Percentiles rank a stretch among this genome's conserved stretches.
These are phyloP conservation scores for Poeciliopsis paucimaculata DNA, from an alignment of 2,797 vertebrate genomes.

Conservation along the genomic window DNA sequence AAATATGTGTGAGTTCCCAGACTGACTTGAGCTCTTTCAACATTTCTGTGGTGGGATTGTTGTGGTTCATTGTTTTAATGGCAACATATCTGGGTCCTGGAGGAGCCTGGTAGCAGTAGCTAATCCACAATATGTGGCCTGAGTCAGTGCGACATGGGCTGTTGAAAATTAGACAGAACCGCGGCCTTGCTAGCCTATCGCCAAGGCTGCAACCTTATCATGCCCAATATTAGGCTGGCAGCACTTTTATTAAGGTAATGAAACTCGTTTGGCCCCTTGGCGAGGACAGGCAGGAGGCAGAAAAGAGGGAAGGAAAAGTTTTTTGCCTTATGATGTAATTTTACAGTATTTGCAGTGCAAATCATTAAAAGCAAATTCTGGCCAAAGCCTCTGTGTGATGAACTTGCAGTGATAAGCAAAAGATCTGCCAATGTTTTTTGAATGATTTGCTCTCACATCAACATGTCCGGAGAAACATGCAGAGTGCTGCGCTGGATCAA, in stretches of 20 bases:
- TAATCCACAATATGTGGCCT: neutral
- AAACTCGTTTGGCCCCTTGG: neutral
- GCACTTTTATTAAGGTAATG: neutral
- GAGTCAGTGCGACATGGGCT: neutral
- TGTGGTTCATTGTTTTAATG: neutral
- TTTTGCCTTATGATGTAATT: neutral
- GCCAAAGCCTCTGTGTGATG: neutral
- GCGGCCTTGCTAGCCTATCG: neutral
- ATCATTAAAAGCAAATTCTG: neutral
- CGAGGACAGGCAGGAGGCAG: neutral
- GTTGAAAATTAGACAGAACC: neutral
- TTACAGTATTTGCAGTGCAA: neutral
- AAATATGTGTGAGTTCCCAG: neutral
- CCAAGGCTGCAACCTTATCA: neutral
- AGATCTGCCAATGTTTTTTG: neutral
- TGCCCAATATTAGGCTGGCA: neutral
- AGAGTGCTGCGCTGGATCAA: neutral
- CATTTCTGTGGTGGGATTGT: neutral
- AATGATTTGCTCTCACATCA: neutral
- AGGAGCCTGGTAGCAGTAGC: neutral
- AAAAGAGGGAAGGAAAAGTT: neutral
- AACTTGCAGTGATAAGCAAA: neutral
- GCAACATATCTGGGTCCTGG: neutral
- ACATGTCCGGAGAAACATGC: neutral
- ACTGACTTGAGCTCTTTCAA: neutral